Conservation (phyloP, 2,888 invertebrate species). For the Folsomia manolachei region DNA sequence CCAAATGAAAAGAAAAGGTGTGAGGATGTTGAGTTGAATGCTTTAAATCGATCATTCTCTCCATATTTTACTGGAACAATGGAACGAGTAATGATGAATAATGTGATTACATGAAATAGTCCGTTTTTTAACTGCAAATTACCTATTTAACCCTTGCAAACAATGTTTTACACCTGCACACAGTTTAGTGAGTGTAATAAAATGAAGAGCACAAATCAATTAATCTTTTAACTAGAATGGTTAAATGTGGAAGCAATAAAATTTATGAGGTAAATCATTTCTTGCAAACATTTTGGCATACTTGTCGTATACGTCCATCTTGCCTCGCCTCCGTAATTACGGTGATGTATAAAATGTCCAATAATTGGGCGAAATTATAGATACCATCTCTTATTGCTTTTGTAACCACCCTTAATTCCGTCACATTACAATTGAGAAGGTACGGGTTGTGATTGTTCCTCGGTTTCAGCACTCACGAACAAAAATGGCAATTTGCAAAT, state of each 20-base stretch:
- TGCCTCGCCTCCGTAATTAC: neutral
- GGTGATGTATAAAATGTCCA: neutral
- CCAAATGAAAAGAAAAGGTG: no score
- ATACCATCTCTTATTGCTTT: neutral
- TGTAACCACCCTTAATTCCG: neutral
- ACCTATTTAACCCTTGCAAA: neutral
- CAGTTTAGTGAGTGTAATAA: neutral
- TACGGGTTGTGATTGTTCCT: neutral
- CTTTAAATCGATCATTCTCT: no score
- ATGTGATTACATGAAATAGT: neutral
- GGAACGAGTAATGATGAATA: neutral
- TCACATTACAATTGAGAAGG: neutral
- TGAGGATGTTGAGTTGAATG: no score
- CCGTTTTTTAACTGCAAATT: neutral
- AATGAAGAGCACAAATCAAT: neutral
- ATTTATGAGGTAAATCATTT: no score
- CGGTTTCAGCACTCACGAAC: neutral
- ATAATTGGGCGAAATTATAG: slow-evolving; percentile 1
- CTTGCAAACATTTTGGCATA: neutral
- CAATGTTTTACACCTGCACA: neutral
- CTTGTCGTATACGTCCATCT: no score
- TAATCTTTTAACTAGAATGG: slow-evolving; percentile 1
- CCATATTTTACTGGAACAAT: neutral
- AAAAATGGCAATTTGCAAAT: neutral
- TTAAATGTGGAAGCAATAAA: neutral